phyloP scores from a whole-genome alignment of 53 echinoderm and acorn worm genomes.

The Holothuria leucospilota region DNA sequence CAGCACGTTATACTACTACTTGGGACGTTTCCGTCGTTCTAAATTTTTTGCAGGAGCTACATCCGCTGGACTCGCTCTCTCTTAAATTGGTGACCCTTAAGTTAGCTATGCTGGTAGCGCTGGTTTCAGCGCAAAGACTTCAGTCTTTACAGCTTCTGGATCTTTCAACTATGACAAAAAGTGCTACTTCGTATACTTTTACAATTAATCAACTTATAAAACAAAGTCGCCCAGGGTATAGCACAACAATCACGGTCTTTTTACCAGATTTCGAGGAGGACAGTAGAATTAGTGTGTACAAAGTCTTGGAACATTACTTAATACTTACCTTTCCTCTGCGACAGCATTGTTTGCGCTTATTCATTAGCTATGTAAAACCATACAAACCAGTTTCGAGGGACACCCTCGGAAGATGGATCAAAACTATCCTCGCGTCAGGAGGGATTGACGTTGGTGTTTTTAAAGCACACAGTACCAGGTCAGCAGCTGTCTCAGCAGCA shows the following conservation, averaged over 20 bases:
- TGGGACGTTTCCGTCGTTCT: too few species aligned
- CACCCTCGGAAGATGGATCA: too few species aligned
- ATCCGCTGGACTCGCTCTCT: too few species aligned
- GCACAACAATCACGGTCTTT: not conserved
- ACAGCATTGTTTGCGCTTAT: not conserved
- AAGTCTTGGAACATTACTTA: constrained; percentile 33
- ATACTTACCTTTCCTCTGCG: too few species aligned
- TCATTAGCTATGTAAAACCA: constrained; percentile 47
- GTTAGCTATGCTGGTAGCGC: constrained; percentile 16
- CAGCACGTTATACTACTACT: constrained; percentile 20
- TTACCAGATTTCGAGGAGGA: not conserved
- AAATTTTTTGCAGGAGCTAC: too few species aligned
- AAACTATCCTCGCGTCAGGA: too few species aligned
- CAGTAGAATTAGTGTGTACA: too few species aligned
- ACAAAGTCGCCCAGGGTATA: not conserved
- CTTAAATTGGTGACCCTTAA: constrained; percentile 35
- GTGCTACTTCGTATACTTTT: not conserved
- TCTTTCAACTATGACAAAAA: not conserved
- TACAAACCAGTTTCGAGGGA: too few species aligned
- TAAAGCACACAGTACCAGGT: constrained; percentile 39
- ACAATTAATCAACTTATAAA: too few species aligned
- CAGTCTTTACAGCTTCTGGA: not conserved
- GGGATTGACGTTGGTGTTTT: too few species aligned
- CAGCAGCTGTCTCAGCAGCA: too few species aligned
- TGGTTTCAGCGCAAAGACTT: constrained; percentile 29